Evolutionary conservation across 2,888 invertebrate genomes (phyloP), one percentile per base, ranked within the genome.

Genomic region (Stenichneumon culpator): DNA sequence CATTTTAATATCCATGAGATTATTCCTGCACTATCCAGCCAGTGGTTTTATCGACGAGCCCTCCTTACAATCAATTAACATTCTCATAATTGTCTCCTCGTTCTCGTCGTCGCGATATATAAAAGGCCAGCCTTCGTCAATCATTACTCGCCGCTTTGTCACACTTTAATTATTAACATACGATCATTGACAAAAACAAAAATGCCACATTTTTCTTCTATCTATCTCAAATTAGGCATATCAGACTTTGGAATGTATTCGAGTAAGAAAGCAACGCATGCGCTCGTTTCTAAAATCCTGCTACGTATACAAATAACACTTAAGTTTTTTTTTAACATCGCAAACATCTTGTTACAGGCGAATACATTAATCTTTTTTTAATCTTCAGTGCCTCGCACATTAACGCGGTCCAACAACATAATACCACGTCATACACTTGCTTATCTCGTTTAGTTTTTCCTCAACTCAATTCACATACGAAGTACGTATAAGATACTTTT

Each of bases 51-150:
- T 47, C 14, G 4, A 52, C 52, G 52, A 52, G 52, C 7, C 19
- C 52, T n/a, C 52, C 19, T 52, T n/a, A 7, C 52, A n/a, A 19
- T 19, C 14, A 19, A 52, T 52, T 19, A n/a, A 52, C 19, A 52
- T 52, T 19, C 19, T 52, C 19, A 19, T 16, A 47, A 47, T 16
- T 52, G 52, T 52, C 19, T 60, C 25, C 16, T 54, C 32, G 19
- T 60, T 79, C 54, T 78, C 44, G 16, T 19, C 36, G 28, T 44
- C 52, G 63, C 78, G 74, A 52, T 50, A 83, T 89, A 89, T 88
- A 89, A 90, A 91, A 90, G 89, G 87, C 90, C 90, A 90, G 89
- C 88, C 89, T 91, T 92, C 89, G 90, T 90, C 90, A 81, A 80
- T 87, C 32, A 57, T 79, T 70, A 84, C 54, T 78, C 47, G 39